Evolutionary conservation across 2,888 invertebrate species (phyloP).

Genomic region (Sycophila texana): DNA sequence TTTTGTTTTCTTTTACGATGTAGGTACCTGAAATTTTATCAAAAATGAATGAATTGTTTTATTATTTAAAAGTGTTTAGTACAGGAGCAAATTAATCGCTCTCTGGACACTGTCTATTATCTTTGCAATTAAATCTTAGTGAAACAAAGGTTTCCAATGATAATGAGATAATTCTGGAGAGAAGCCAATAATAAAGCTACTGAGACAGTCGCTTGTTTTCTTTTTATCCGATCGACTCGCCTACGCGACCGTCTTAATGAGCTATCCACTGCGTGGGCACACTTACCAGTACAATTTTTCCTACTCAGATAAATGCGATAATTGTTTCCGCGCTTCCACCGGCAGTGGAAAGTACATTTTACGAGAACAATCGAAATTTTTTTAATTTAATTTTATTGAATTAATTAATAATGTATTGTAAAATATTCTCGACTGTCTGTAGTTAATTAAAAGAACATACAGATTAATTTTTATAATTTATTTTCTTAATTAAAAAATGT

Average conservation of each 20-base stretch:
- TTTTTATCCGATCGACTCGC: conserved; percentile 1
- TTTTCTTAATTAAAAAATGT: too few species aligned
- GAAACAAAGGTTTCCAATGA: conserved; percentile 19
- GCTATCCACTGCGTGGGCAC: not conserved
- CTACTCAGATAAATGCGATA: conserved; percentile 14
- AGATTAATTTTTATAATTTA: too few species aligned
- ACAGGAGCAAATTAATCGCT: not conserved
- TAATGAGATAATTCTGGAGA: not conserved
- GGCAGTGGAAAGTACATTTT: not conserved
- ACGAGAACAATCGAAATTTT: not conserved
- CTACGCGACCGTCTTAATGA: conserved; percentile 13
- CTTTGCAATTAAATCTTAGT: conserved; percentile 6
- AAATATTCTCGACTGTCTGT: too few species aligned
- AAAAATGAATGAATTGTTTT: too few species aligned
- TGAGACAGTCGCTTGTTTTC: not conserved
- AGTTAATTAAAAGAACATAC: too few species aligned
- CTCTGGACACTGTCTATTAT: not conserved
- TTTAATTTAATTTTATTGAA: not conserved
- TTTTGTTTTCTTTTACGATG: too few species aligned
- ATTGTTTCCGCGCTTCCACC: conserved; percentile 3
- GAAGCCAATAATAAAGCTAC: conserved; percentile 11
- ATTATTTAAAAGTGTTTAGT: too few species aligned
- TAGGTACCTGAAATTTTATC: too few species aligned
- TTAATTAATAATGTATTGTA: not conserved
- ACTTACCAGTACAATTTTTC: not conserved